A percentile compares a stretch with the other conserved stretches of the same genome.
These are phyloP conservation scores for Sebastes matsubarae DNA, from an alignment of 2,797 vertebrate species.

Conservation along the genomic window DNA sequence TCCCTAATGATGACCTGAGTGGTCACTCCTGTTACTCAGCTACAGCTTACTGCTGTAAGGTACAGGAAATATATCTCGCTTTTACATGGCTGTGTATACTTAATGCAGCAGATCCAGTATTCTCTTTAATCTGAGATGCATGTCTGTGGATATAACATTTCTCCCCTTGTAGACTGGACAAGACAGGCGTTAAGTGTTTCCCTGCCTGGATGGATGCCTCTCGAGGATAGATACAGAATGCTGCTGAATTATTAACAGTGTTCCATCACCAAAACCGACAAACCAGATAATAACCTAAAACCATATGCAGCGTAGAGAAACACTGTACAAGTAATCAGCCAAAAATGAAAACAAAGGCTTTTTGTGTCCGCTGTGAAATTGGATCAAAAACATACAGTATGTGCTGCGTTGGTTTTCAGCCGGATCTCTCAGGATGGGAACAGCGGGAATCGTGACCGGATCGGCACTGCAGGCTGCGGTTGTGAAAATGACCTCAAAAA, in stretches of 20 bases:
- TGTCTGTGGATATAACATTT: neutral
- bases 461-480: neutral
- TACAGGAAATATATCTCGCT: neutral
- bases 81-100: neutral
- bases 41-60: neutral
- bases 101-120: neutral
- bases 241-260: slow-evolving; percentile 27
- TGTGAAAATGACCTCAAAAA: slow-evolving; percentile 19
- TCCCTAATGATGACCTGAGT: neutral
- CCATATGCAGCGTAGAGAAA: neutral
- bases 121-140: slow-evolving; percentile 6
- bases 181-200: neutral
- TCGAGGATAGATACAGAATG: slow-evolving; percentile 2
- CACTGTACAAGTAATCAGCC: neutral
- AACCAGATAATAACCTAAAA: slow-evolving; percentile 13
- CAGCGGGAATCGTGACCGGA: neutral
- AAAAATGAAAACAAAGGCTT: slow-evolving; percentile 17
- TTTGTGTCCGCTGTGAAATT: slow-evolving; percentile 15
- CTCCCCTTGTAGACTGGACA: neutral
- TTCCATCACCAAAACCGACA: slow-evolving; percentile 11
- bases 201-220: neutral
- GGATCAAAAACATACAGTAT: slow-evolving; percentile 11
- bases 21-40: neutral
- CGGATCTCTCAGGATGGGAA: neutral
- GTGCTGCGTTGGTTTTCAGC: neutral